phyloP scores from a whole-genome alignment of 2,797 vertebrate species.

The Brotula barbata region DNA sequence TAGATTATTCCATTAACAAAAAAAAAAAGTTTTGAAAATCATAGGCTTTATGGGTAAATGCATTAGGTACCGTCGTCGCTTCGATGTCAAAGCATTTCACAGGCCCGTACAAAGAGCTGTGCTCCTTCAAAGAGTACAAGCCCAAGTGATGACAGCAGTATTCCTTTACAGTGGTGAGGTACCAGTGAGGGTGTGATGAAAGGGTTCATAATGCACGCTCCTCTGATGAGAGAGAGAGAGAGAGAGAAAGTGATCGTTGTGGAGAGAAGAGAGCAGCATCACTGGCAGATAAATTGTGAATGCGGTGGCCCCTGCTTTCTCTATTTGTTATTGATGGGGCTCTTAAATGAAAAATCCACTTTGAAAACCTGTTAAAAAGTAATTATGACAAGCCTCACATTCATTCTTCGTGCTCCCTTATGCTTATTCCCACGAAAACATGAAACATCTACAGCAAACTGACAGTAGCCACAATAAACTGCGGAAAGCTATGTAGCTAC shows the following conservation, averaged over 20 bases:
- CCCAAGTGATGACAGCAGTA: slow-evolving; percentile 18
- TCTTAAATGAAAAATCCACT: not conserved
- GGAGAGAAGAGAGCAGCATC: not conserved
- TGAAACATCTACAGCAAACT: not conserved
- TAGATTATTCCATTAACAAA: slow-evolving; percentile 39
- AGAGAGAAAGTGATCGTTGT: too few species aligned
- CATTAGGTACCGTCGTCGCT: slow-evolving; percentile 1
- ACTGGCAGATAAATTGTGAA: not conserved
- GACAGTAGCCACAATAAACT: not conserved
- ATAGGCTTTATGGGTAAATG: slow-evolving; percentile 34
- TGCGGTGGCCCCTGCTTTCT: not conserved
- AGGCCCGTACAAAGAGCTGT: slow-evolving; percentile 1
- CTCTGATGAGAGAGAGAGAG: not conserved
- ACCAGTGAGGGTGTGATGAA: slow-evolving; percentile 14
- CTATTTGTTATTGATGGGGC: not conserved
- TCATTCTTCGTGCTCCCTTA: not conserved
- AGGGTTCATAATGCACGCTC: not conserved
- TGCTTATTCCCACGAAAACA: not conserved
- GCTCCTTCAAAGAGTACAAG: slow-evolving; percentile 15
- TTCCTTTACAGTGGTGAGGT: not conserved
- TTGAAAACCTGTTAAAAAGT: not conserved
- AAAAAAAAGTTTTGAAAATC: slow-evolving; percentile 39
- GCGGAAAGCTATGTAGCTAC: not conserved
- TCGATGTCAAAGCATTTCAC: slow-evolving; percentile 21
- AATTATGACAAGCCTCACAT: not conserved